Evolutionary conservation across 2,113 vertebrate genomes (phyloP), one percentile per base, ranked within the genome.

Genomic region (Pheucticus melanocephalus): DNA sequence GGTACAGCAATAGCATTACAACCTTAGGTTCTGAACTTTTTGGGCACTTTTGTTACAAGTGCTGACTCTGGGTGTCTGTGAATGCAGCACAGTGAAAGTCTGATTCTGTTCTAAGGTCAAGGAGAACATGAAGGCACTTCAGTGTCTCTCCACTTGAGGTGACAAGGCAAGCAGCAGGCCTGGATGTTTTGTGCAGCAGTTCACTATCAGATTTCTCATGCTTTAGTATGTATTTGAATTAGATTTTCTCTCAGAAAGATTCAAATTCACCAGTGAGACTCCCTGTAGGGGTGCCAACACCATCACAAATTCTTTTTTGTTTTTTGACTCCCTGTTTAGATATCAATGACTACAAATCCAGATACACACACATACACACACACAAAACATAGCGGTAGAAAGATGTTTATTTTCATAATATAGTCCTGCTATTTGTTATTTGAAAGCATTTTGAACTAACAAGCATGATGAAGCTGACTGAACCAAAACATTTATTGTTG

Each of bases 271-370:
- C 14, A 10, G 7, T 42, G 59, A 51, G 40, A 76, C 54, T 44
- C 4, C 22, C n/a, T 54, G 5, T 6, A 47, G 10, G 4, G 10
- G 2, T 5, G 1, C 37, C 83, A 80, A 61, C 4, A 14, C 11
- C 13, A n/a, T 61, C 35, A 42, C 2, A 69, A 42, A n/a, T 61
- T 35, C 3, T 10, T 69, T 61, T 59, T 40, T 40, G 1, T 7
- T 71, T 71, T 25, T 72, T 76, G 19, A 60, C 8, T 87, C 31
- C 4, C 10, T 83, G 19, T 76, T 90, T 27, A 53, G 6, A 7
- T 45, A 39, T 19, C 18, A 77, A 17, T 39, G 17, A 23, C 6
- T 59, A 14, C 11, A n/a, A 82, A 60, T 39, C 8, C 16, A 66
- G 12, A 18, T 9, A 15, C 12, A 45, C 8, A 51, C 37, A 15